Conservation (phyloP, 2,888 invertebrate genomes). For the Drosophila vallismaia region DNA sequence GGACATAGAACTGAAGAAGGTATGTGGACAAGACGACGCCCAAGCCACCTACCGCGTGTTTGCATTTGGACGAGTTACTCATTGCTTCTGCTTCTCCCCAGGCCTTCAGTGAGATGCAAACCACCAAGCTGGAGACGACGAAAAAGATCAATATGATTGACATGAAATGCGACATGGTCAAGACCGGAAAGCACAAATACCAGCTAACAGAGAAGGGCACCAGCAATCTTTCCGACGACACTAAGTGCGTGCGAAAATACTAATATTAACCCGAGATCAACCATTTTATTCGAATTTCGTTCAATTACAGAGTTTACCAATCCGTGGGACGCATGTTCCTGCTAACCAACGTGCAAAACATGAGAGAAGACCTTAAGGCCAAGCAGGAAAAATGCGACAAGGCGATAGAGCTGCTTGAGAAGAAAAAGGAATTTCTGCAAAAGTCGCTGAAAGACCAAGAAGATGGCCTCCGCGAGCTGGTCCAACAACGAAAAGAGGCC, state of each 20-base stretch:
- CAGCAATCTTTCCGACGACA: slow-evolving; percentile 79
- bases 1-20: slow-evolving; percentile 84
- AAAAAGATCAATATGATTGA: slow-evolving; percentile 91
- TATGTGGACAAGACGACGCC: slow-evolving; percentile 41
- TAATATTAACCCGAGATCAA: neutral
- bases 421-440: slow-evolving; percentile 90
- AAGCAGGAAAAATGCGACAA: slow-evolving; percentile 87
- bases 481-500: slow-evolving; percentile 87
- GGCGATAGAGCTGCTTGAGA: slow-evolving; percentile 89
- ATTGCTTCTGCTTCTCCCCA: slow-evolving; percentile 62
- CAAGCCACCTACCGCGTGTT: neutral
- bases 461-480: slow-evolving; percentile 91
- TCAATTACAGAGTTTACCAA: slow-evolving; percentile 79
- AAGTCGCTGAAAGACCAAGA: slow-evolving; percentile 91
- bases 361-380: slow-evolving; percentile 86
- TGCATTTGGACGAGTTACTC: neutral
- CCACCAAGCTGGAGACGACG: slow-evolving; percentile 90
- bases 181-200: slow-evolving; percentile 88
- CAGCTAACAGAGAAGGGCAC: slow-evolving; percentile 87
- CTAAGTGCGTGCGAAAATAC: slow-evolving; percentile 67
- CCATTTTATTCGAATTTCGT: neutral
- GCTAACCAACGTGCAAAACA: slow-evolving; percentile 86
- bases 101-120: slow-evolving; percentile 92
- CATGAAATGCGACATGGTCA: slow-evolving; percentile 89
- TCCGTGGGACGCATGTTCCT: slow-evolving; percentile 93